Base-by-base conservation (phyloP, 2,888 invertebrate species). In the Cataglyphis altisquamis region DNA sequence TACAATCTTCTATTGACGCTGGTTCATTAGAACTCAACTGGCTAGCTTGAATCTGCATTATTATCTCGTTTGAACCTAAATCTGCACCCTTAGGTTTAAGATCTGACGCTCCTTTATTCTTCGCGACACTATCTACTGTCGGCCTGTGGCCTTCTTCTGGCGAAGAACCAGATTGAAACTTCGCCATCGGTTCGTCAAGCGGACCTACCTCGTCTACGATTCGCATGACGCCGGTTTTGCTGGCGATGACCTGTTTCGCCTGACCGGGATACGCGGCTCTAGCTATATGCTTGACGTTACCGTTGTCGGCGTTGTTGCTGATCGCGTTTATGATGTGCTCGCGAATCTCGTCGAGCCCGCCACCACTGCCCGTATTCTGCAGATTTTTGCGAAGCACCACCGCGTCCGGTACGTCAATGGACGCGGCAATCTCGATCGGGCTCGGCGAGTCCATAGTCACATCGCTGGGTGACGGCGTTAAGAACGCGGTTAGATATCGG, bases 161-260 rank as follows among this genome's bases (percentile, higher is more conserved):
- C 60, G 72, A 62, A 36, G 60, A 32, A 25, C 25, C 78, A 12
- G 60, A 45, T 8, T 45, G 78, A 12, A 21, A 25, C 32, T 12
- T 78, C 57, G 74, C 25, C 48, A 21, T 77, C 52, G 82, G 15
- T n/a, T 67, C 82, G 25, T 70, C 70, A 45, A 62, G 74, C 67
- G 87, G 87, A 91, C 93, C 94, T 93, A 93, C 93, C 93, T 93
- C 93, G 78, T 91, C 90, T 86, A 93, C 91, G 86, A 93, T 92
- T 89, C 93, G 92, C 85, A 93, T 92, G 78, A 93, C 91, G 85
- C 92, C 93, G 82, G 90, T 91, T 89, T 92, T 92, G 88, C 91
- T 93, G 89, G 93, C 91, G 91, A 97, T 95, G 91, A 97, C 95
- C 95, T 97, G 97, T 18, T 97, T 97, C 0, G 97, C 97, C 94